A percentile compares a stretch with the other conserved stretches of the same genome.
These are phyloP conservation scores for Labia minor DNA, from an alignment of 2,888 invertebrate species.

Conservation along the genomic window DNA sequence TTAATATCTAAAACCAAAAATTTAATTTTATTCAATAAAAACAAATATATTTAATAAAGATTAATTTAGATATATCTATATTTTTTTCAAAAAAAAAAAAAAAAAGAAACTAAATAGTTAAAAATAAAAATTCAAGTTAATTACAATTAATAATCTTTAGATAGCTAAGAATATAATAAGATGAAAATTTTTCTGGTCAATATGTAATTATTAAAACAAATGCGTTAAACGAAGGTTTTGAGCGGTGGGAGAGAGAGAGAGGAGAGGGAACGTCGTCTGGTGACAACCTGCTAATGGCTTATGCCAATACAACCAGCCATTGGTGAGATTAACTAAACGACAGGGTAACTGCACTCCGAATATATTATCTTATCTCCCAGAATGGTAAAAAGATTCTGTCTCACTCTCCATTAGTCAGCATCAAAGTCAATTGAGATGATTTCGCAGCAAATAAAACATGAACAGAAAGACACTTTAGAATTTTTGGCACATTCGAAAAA, in stretches of 20 bases:
- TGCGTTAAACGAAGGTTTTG: background rate
- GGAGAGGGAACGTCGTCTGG: background rate
- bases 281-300: constrained; percentile 2
- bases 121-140: background rate
- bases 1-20: no score
- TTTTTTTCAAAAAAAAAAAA: background rate
- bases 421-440: no score
- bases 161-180: background rate
- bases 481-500: no score
- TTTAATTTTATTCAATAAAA: no score
- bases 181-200: background rate
- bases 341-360: constrained; percentile 1
- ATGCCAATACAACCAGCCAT: background rate
- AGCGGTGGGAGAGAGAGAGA: background rate
- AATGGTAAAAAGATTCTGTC: no score
- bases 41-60: no score
- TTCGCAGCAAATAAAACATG: no score
- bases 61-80: background rate
- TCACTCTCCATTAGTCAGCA: no score
- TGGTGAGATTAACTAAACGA: background rate
- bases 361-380: background rate
- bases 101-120: background rate
- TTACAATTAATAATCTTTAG: background rate
- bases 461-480: no score
- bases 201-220: background rate